Conservation (phyloP, 1,140 invertebrate genomes). For the Drosophila orena region DNA sequence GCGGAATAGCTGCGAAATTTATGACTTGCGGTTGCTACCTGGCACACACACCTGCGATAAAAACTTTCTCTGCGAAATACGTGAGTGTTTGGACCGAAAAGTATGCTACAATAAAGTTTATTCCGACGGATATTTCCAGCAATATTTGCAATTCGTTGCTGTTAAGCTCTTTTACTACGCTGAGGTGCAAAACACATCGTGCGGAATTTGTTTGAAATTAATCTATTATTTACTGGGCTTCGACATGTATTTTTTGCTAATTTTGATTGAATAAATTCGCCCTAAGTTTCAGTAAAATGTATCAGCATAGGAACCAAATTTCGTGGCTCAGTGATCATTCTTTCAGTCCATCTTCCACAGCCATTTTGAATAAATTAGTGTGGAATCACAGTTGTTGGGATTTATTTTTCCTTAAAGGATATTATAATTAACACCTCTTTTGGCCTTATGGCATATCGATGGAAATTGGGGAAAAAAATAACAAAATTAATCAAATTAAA, state of each 20-base stretch:
- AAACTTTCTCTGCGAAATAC: slow-evolving; percentile 37
- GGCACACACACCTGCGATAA: slow-evolving; percentile 36
- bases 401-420: too few species aligned
- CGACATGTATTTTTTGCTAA: too few species aligned
- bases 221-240: slow-evolving; percentile 6
- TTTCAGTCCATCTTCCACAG: rapidly evolving
- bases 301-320: background rate
- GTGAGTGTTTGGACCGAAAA: slow-evolving; percentile 46
- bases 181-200: background rate
- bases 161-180: background rate
- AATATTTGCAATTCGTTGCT: slow-evolving; percentile 21
- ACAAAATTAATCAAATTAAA: too few species aligned
- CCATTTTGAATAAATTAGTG: background rate
- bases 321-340: background rate
- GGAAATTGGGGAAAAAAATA: too few species aligned
- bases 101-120: slow-evolving; percentile 59
- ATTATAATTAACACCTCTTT: too few species aligned
- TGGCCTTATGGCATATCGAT: too few species aligned
- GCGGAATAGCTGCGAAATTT: slow-evolving; percentile 47
- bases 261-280: too few species aligned
- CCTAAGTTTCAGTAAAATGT: too few species aligned
- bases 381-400: too few species aligned
- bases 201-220: background rate
- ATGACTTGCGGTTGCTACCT: slow-evolving; percentile 44
- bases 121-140: slow-evolving; percentile 16